Percentiles rank a stretch among this genome's conserved stretches.
These are phyloP conservation scores for Trachelus stipa DNA, from an alignment of 2,888 invertebrate genomes.

Conservation along the genomic window DNA sequence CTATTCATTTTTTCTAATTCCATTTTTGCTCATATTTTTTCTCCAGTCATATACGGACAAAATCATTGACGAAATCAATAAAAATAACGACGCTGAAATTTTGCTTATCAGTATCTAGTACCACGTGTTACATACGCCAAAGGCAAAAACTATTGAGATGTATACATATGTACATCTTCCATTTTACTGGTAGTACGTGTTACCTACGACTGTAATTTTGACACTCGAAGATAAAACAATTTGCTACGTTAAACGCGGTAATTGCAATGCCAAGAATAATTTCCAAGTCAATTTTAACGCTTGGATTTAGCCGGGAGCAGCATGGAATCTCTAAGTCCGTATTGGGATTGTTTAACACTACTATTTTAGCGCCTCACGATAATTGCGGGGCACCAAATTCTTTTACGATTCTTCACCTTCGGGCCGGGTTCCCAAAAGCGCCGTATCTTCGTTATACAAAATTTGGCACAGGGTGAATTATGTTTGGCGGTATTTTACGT, in stretches of 20 bases:
- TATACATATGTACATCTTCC: neutral
- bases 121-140: neutral
- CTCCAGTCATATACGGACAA: neutral
- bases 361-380: slow-evolving; percentile 19
- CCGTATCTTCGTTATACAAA: neutral
- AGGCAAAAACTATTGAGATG: neutral
- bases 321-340: neutral
- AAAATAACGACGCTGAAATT: neutral
- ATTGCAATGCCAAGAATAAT: slow-evolving; percentile 38
- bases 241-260: slow-evolving; percentile 44
- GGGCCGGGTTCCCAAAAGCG: neutral
- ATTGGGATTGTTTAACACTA: neutral
- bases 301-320: neutral
- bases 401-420: slow-evolving; percentile 37
- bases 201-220: slow-evolving; percentile 35
- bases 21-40: neutral
- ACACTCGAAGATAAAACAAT: slow-evolving; percentile 39
- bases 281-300: slow-evolving; percentile 22
- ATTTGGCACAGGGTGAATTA: neutral
- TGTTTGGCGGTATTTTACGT: neutral
- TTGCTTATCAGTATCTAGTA: neutral
- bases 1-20: neutral
- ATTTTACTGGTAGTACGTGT: neutral
- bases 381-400: slow-evolving; percentile 36
- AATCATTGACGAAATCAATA: neutral